These are phyloP conservation scores for Bellardia bayeri DNA, from an alignment of 2,888 invertebrate species.

Conservation along the genomic window DNA sequence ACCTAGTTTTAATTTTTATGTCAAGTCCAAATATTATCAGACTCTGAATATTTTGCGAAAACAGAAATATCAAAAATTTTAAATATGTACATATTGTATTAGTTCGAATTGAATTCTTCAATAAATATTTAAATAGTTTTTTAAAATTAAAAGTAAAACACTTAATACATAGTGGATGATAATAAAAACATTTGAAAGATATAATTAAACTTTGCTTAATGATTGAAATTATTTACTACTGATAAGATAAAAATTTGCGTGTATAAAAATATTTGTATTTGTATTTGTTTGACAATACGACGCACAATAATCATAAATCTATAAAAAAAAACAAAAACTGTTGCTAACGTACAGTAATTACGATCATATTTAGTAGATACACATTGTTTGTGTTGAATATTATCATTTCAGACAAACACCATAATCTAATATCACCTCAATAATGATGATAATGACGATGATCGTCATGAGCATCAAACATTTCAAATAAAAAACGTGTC, in stretches of 20 bases:
- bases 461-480: constrained; percentile 23
- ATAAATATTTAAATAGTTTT: neutral
- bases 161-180: constrained; percentile 24
- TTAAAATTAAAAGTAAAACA: neutral
- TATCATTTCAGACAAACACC: constrained; percentile 12
- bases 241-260: constrained; percentile 66
- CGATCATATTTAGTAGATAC: neutral
- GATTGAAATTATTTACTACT: constrained; percentile 18
- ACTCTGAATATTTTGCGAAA: constrained; percentile 31
- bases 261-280: neutral
- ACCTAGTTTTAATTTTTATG: constrained; percentile 60
- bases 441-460: neutral
- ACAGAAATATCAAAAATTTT: constrained; percentile 1
- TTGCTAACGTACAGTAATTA: constrained; percentile 34
- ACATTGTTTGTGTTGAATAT: neutral
- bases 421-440: constrained; percentile 20
- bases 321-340: constrained; percentile 13
- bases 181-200: neutral
- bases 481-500: constrained; percentile 6
- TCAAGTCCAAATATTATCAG: constrained; percentile 65
- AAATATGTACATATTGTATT: neutral
- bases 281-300: neutral
- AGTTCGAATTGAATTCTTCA: constrained; percentile 3
- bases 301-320: constrained; percentile 8
- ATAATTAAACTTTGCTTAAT: constrained; percentile 12